A percentile compares a stretch with the other conserved stretches of the same genome.
Evolutionary conservation across 2,797 vertebrate genomes (phyloP).

Genomic region (Liparis tanakae): DNA sequence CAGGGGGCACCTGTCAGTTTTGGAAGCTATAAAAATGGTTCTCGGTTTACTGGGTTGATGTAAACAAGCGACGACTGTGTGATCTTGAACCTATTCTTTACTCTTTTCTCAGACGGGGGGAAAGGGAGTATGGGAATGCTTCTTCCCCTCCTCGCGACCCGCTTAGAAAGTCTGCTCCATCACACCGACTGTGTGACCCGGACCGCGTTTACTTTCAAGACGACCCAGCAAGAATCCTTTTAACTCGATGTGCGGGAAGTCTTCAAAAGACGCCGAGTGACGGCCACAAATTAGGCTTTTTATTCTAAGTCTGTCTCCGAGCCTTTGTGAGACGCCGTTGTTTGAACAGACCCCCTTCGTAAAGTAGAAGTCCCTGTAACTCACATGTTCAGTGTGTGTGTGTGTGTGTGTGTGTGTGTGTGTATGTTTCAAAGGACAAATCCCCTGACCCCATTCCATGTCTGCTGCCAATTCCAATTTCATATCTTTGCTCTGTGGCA

Average conservation of each 20-base stretch:
- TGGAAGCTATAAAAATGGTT: slow-evolving; percentile 38
- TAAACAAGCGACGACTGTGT: slow-evolving; percentile 68
- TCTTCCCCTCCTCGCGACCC: slow-evolving; percentile 41
- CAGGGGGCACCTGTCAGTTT: slow-evolving; percentile 70
- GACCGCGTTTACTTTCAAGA: slow-evolving; percentile 26
- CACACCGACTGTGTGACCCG: slow-evolving; percentile 33
- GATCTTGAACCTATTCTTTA: slow-evolving; percentile 63
- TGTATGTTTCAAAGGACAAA: slow-evolving; percentile 61
- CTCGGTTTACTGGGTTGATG: slow-evolving; percentile 55
- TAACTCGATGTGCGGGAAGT: slow-evolving; percentile 33
- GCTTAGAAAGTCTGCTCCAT: slow-evolving; percentile 45
- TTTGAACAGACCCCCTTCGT: slow-evolving; percentile 44
- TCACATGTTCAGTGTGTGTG: slow-evolving; percentile 32
- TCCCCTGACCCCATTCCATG: slow-evolving; percentile 81
- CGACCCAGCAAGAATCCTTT: slow-evolving; percentile 27
- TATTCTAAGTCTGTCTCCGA: slow-evolving; percentile 17
- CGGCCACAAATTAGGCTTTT: slow-evolving; percentile 38
- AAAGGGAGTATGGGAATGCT: slow-evolving; percentile 68
- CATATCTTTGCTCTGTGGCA: slow-evolving; percentile 79
- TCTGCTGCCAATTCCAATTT: slow-evolving; percentile 83
- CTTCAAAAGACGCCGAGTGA: slow-evolving; percentile 37
- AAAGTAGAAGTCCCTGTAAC: slow-evolving; percentile 45
- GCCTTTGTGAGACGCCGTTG: slow-evolving; percentile 15
- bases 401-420: not conserved
- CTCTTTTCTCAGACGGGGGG: slow-evolving; percentile 49